phyloP scores from a whole-genome alignment of 2,797 vertebrate species.

The Spizella passerina region DNA sequence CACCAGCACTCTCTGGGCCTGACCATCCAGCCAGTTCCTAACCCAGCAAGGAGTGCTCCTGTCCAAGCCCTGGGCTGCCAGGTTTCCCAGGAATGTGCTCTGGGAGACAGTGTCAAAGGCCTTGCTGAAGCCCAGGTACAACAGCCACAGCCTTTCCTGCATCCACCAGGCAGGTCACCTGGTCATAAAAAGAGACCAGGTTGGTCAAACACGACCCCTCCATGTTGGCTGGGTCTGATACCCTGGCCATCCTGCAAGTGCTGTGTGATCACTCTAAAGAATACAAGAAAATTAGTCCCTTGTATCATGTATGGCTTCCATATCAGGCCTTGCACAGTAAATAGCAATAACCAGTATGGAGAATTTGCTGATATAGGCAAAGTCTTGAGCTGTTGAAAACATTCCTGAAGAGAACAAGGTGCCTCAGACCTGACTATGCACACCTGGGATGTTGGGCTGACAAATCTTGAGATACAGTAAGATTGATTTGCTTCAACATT shows the following conservation, averaged over 20 bases:
- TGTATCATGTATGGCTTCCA: background rate
- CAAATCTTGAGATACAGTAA: background rate
- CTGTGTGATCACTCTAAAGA: background rate
- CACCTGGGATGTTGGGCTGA: background rate
- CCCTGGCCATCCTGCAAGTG: too few species aligned
- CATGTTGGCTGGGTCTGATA: background rate
- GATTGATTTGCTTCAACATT: background rate
- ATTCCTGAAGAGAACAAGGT: background rate
- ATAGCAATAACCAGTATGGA: background rate
- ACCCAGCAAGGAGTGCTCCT: background rate
- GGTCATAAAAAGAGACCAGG: background rate
- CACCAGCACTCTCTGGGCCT: too few species aligned
- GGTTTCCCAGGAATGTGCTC: background rate
- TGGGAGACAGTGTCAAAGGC: too few species aligned
- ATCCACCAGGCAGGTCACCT: rapidly evolving
- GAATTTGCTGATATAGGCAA: background rate
- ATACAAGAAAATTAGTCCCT: background rate
- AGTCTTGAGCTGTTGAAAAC: background rate
- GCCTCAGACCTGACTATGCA: background rate
- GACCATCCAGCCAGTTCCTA: background rate
- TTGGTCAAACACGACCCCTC: rapidly evolving
- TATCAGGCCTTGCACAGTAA: background rate
- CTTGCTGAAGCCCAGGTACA: background rate
- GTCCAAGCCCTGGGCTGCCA: too few species aligned
- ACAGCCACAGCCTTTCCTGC: background rate